A percentile compares a stretch with the other conserved stretches of the same genome.
Evolutionary conservation across 2,888 invertebrate species (phyloP).

Genomic region (Beris morrisii): DNA sequence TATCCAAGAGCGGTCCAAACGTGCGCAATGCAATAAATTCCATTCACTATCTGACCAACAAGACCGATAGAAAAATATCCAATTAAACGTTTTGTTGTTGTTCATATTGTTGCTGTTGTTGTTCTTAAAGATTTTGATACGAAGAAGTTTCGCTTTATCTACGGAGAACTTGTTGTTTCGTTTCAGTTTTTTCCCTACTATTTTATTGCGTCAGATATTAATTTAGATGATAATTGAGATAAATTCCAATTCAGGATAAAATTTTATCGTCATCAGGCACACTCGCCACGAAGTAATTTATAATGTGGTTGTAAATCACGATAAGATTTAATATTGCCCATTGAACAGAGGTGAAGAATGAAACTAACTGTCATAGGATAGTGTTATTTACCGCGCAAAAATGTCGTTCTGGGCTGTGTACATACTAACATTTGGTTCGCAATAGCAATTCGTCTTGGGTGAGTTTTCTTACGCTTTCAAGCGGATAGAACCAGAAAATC

Average conservation of each 20-base stretch:
- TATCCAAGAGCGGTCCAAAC: not conserved
- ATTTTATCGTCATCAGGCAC: conserved; percentile 4
- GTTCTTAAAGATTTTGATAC: not conserved
- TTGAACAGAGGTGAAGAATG: conserved; percentile 25
- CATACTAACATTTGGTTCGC: no score
- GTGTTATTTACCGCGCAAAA: no score
- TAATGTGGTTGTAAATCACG: conserved; percentile 21
- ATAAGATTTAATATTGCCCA: conserved; percentile 22
- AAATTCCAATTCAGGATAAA: conserved; percentile 21
- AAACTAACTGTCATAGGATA: not conserved
- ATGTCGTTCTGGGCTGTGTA: no score
- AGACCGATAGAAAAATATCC: conserved; percentile 32
- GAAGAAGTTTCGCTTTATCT: conserved; percentile 11
- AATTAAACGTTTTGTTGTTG: conserved; percentile 26
- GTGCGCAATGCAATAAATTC: conserved; percentile 30
- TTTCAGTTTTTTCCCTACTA: conserved; percentile 18
- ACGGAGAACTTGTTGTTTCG: conserved; percentile 9
- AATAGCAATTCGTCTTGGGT: no score
- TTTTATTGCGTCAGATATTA: conserved; percentile 33
- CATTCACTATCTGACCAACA: conserved; percentile 26
- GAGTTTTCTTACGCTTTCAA: no score
- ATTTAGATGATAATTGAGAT: conserved; percentile 33
- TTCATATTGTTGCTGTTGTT: conserved; percentile 3
- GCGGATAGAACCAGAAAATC: no score
- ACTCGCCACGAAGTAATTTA: conserved; percentile 7